Conservation (phyloP, 2,888 invertebrate genomes). For the Agonum fuliginosum region DNA sequence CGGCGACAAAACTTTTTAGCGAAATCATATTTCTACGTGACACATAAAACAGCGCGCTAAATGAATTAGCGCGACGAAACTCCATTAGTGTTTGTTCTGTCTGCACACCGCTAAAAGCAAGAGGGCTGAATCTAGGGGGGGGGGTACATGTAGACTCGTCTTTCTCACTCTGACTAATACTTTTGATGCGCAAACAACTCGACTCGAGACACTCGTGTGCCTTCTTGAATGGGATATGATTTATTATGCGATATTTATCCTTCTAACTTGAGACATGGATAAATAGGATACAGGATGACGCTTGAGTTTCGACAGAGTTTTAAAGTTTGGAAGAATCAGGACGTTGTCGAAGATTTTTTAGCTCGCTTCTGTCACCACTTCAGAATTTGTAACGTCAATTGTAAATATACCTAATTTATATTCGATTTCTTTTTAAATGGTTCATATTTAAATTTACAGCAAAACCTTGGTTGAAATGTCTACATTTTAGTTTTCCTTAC, state of each 20-base stretch:
- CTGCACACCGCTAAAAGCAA: conserved; percentile 50
- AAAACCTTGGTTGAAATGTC: no score
- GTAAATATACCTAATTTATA: no score
- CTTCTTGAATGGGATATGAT: conserved; percentile 55
- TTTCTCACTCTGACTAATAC: conserved; percentile 29
- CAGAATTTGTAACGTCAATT: no score
- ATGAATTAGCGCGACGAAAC: conserved; percentile 55
- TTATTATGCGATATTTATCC: conserved; percentile 55
- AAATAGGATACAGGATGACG: conserved; percentile 38
- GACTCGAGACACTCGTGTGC: conserved; percentile 32
- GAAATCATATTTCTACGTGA: conserved; percentile 60
- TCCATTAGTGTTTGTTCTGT: conserved; percentile 58
- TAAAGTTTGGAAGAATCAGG: no score
- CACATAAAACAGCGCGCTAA: conserved; percentile 57
- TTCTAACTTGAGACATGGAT: conserved; percentile 41
- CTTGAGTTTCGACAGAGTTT: conserved; percentile 7
- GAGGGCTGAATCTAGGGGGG: neutral
- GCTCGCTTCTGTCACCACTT: no score
- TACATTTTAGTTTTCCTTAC: no score
- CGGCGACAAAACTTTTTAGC: conserved; percentile 59
- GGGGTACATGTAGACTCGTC: conserved; percentile 3
- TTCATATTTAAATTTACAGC: no score
- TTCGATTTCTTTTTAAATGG: no score
- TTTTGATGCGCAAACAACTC: conserved; percentile 49
- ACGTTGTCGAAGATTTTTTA: no score